Conservation (phyloP, 2,888 invertebrate species). For the Ormyrus thymus region DNA sequence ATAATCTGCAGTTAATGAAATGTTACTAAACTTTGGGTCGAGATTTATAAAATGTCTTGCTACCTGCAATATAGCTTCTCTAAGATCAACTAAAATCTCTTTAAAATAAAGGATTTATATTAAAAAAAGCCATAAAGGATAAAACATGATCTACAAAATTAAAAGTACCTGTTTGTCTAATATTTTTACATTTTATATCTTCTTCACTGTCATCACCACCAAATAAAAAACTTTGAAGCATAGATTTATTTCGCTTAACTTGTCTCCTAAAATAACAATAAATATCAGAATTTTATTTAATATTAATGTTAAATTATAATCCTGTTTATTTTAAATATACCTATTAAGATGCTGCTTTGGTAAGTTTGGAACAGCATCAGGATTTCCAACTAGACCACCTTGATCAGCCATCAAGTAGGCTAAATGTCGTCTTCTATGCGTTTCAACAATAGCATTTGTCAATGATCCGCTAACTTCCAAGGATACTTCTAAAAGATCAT, state of each 20-base stretch:
- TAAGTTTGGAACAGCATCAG: conserved; percentile 90
- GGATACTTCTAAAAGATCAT: conserved; percentile 87
- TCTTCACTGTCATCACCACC: conserved; percentile 87
- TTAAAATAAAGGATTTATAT: conserved; percentile 54
- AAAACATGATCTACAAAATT: conserved; percentile 17
- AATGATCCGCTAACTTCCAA: conserved; percentile 87
- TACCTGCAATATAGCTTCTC: conserved; percentile 95
- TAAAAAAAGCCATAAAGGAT: not conserved
- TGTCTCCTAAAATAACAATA: conserved; percentile 80
- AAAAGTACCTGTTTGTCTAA: conserved; percentile 87
- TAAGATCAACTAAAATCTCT: conserved; percentile 97
- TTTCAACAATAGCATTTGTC: conserved; percentile 90
- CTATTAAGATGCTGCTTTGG: conserved; percentile 93
- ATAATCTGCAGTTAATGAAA: conserved; percentile 92
- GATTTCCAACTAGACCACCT: conserved; percentile 93
- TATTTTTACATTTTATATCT: conserved; percentile 95
- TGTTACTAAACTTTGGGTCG: conserved; percentile 91
- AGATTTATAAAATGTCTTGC: conserved; percentile 96
- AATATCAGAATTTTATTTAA: too few relatives aligned
- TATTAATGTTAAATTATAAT: too few relatives aligned
- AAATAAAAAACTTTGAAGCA: conserved; percentile 91
- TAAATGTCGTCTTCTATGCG: conserved; percentile 92
- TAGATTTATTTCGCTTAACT: conserved; percentile 92
- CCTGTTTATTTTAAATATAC: conserved; percentile 61
- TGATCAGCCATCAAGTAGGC: conserved; percentile 98